These are phyloP conservation scores for Cynopterus brachyotis DNA, from an alignment of 2,113 vertebrate species.

Conservation along the genomic window DNA sequence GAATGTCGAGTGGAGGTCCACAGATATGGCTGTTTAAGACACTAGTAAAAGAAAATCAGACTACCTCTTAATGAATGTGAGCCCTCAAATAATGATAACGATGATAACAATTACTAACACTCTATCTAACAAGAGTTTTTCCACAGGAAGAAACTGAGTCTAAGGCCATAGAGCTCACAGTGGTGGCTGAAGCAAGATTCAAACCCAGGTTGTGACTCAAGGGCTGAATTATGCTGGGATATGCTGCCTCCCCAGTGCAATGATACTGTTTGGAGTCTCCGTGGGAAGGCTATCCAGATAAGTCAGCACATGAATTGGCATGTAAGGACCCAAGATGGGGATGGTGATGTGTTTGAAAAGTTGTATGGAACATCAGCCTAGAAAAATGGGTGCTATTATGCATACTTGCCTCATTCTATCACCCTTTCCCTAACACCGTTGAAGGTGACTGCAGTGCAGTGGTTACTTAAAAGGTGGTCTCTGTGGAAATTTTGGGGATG, in stretches of 20 bases:
- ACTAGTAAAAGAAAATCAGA: background rate
- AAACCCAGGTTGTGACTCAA: background rate
- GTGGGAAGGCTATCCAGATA: background rate
- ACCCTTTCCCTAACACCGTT: background rate
- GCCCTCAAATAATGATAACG: background rate
- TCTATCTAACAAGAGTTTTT: background rate
- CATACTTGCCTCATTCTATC: accelerated
- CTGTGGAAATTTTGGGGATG: background rate
- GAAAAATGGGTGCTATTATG: accelerated
- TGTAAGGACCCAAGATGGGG: background rate
- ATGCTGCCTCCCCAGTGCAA: accelerated
- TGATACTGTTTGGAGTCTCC: accelerated
- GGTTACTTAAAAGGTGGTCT: background rate
- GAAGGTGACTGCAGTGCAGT: background rate
- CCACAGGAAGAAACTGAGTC: accelerated
- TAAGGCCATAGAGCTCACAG: background rate
- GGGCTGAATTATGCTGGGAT: too few relatives aligned
- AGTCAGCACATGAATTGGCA: too few relatives aligned
- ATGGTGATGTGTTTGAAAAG: background rate
- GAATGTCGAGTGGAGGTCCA: background rate
- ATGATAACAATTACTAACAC: background rate
- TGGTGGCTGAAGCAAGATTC: background rate
- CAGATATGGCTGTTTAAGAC: background rate
- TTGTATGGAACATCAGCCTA: background rate
- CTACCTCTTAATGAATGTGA: background rate